Evolutionary conservation across 2,888 invertebrate genomes (phyloP).

Genomic region (Clitarchus hookeri): DNA sequence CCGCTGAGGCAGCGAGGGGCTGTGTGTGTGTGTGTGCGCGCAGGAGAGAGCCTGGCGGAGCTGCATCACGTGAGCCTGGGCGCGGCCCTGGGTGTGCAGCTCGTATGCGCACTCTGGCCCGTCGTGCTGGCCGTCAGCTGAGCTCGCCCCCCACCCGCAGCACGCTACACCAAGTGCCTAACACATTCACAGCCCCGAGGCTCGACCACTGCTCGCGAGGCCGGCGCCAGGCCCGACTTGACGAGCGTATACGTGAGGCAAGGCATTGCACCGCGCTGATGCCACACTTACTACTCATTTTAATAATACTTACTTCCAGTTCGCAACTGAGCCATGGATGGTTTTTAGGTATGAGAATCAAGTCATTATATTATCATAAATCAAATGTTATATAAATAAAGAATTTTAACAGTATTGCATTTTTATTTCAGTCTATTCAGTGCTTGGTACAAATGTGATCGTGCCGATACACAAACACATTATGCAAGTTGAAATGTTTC

Average conservation of each 20-base stretch:
- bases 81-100: background rate
- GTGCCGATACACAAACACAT: too few relatives aligned
- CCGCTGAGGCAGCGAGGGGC: background rate
- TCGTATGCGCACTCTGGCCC: background rate
- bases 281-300: background rate
- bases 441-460: too few relatives aligned
- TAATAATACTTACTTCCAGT: slow-evolving; percentile 1
- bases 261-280: background rate
- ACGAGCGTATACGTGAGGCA: background rate
- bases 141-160: background rate
- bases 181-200: background rate
- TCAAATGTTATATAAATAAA: slow-evolving; percentile 9
- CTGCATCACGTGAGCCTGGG: slow-evolving; percentile 56
- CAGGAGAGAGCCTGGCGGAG: slow-evolving; percentile 67
- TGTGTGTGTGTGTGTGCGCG: slow-evolving; percentile 46
- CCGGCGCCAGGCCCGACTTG: background rate
- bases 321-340: background rate
- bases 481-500: too few relatives aligned
- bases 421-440: background rate
- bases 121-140: slow-evolving; percentile 6
- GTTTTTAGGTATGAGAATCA: background rate
- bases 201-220: background rate
- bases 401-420: background rate
- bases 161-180: slow-evolving; percentile 1
- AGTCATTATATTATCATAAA: background rate